Base-by-base conservation (phyloP, 2,797 vertebrate genomes). In the Cichlasoma orientale region DNA sequence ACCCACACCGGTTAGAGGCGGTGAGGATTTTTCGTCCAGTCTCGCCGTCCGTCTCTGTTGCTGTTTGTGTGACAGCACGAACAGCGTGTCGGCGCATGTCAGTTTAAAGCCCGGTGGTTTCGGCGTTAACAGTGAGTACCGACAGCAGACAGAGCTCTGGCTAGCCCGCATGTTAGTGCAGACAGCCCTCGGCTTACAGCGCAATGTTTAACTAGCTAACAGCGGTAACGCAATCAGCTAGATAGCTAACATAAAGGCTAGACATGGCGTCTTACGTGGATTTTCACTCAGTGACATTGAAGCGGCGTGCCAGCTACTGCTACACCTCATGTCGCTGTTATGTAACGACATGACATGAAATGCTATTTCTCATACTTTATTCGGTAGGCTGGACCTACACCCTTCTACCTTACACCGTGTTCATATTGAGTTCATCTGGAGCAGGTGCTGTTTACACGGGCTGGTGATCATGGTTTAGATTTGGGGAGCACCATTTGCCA, bases 251-350 rank as follows among this genome's bases (percentile, higher is more conserved):
- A 5, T 74, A 50, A 70, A 25, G 61, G 75, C 36, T 29, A 52
- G 71, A 69, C 74, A 82, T 87, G 82, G 79, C 86, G 79, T 75
- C 68, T 68, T 36, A 18, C 23, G 31, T 68, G 38, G 10, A 2
- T 78, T 78, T 85, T 74, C 38, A 71, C 82, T 82, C 63, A 79
- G 7, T 85, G 87, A 90, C 90, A 87, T 86, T 90, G 84, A 86
- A 74, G 31, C 57, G 56, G 74, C 63, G 52, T 83, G 76, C 59
- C 72, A 66, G 19, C 68, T 59, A 41, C 55, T 61, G 82, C 73
- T 59, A 47, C 29, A 56, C 25, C 18, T 36, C 29, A 16, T 58
- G 73, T 68, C 18, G n/a, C 2, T 19, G 54, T 86, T 78, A 82
- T 80, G 78, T 87, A 78, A 89, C 3, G 77, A 31, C 9, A 18